Percentiles rank a stretch among this genome's conserved stretches.
Evolutionary conservation across 2,888 invertebrate species (phyloP).

Genomic region (Tenthredo scrophulariae): DNA sequence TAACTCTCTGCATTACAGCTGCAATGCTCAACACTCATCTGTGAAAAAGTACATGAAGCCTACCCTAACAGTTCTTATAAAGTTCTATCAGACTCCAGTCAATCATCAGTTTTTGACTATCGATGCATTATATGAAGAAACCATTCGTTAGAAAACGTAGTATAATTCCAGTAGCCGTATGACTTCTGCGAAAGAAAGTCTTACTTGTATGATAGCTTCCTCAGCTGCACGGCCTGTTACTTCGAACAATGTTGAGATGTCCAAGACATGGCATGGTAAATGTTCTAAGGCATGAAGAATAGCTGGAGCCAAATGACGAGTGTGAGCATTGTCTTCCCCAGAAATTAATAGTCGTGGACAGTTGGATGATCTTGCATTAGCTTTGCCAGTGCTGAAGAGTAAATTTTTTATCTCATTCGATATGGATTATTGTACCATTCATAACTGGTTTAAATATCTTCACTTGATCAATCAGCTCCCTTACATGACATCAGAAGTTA

Average conservation of each 20-base stretch:
- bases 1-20: neutral
- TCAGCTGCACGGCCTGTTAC: constrained; percentile 86
- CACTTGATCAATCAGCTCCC: constrained; percentile 54
- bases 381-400: constrained; percentile 62
- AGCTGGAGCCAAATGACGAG: constrained; percentile 87
- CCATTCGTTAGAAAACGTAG: neutral
- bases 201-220: constrained; percentile 89
- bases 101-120: neutral
- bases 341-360: constrained; percentile 79
- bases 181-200: neutral
- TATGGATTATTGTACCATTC: neutral
- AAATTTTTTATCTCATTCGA: neutral
- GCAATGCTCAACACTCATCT: neutral
- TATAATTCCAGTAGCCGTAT: neutral
- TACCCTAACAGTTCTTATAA: neutral
- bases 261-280: constrained; percentile 85
- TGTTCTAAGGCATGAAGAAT: constrained; percentile 88
- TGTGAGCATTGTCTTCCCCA: constrained; percentile 81
- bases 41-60: too few species aligned
- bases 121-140: neutral
- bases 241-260: constrained; percentile 83
- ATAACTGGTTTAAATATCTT: neutral
- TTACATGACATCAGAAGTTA: constrained; percentile 77
- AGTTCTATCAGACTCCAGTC: neutral
- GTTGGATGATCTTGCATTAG: constrained; percentile 68